phyloP scores from a whole-genome alignment of 2,113 vertebrate genomes.

The Esox niger region DNA sequence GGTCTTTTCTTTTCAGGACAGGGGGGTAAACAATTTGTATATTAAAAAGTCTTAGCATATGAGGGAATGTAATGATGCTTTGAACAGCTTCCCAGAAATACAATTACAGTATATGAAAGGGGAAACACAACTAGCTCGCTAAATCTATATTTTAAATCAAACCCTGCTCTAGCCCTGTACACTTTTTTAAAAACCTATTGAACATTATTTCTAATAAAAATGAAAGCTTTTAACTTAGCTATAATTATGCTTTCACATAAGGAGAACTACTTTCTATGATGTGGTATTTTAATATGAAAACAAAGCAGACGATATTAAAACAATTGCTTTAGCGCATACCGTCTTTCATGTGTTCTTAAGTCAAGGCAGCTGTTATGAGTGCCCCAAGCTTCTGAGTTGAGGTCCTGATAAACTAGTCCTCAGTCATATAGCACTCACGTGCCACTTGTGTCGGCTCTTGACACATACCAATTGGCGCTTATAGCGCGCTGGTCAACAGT shows the following conservation, averaged over 20 bases:
- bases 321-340: conserved; percentile 33
- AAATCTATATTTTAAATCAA: conserved; percentile 42
- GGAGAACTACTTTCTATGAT: conserved; percentile 45
- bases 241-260: conserved; percentile 50
- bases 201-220: conserved; percentile 39
- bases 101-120: conserved; percentile 29
- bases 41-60: not conserved
- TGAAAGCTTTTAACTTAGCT: conserved; percentile 43
- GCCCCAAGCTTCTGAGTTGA: conserved; percentile 21
- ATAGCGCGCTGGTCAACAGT: not conserved
- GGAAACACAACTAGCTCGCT: conserved; percentile 23
- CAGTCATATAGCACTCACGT: conserved; percentile 19
- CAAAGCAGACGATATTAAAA: conserved; percentile 50
- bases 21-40: not conserved
- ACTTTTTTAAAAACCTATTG: conserved; percentile 37
- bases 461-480: not conserved
- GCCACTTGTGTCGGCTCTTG: conserved; percentile 5
- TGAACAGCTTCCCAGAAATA: conserved; percentile 45
- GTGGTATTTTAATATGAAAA: conserved; percentile 60
- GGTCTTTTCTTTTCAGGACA: not conserved
- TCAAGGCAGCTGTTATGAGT: conserved; percentile 41
- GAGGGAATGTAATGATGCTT: conserved; percentile 34
- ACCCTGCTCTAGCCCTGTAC: conserved; percentile 27
- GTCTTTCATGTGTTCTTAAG: conserved; percentile 35
- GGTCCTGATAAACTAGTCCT: conserved; percentile 14